phyloP scores from a whole-genome alignment of 2,113 vertebrate genomes.

The Leucopsar rothschildi region DNA sequence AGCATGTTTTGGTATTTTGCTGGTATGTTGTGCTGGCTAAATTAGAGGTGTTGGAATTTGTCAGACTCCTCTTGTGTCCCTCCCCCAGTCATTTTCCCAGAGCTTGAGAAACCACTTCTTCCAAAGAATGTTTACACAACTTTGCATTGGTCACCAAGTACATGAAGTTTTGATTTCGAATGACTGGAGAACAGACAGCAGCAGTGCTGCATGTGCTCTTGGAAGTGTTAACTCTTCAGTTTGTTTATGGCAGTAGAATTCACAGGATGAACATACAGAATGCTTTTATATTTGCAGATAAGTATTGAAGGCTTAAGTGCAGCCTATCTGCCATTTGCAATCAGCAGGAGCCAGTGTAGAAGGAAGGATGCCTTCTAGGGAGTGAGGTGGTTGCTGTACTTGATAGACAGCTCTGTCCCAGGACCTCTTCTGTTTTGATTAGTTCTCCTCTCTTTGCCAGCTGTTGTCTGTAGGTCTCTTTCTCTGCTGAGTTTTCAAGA shows the following conservation, averaged over 20 bases:
- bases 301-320: fast-evolving
- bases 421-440: neutral
- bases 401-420: neutral
- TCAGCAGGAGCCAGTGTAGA: neutral
- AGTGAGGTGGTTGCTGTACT: neutral
- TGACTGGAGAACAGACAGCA: neutral
- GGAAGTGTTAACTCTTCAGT: neutral
- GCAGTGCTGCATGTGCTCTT: neutral
- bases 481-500: neutral
- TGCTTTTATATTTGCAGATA: neutral
- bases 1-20: neutral
- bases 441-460: neutral
- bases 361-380: neutral
- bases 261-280: neutral
- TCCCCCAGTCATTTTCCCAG: neutral
- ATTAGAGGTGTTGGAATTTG: conserved; percentile 44
- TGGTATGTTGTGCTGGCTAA: neutral
- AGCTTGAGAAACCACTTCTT: conserved; percentile 27
- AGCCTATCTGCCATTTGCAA: neutral
- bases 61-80: neutral
- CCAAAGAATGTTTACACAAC: conserved; percentile 37
- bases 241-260: neutral
- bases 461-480: neutral
- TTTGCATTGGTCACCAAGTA: neutral
- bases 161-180: neutral